Base-by-base conservation (phyloP, 2,797 vertebrate species). In the Sebastes itinus region DNA sequence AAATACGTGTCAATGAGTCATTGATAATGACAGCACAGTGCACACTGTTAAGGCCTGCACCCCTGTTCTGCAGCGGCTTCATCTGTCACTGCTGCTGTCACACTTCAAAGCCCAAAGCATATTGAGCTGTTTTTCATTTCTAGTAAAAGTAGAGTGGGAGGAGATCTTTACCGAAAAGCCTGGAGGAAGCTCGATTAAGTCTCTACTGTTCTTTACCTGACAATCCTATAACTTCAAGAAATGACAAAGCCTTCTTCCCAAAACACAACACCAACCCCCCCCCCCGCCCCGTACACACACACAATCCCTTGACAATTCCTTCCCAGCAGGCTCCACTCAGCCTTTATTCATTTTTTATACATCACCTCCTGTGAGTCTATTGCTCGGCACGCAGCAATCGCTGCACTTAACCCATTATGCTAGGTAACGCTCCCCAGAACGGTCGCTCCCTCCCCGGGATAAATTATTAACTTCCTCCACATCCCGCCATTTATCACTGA, bases 311-410 rank as follows among this genome's bases (percentile, higher is more conserved):
- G 96, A 96, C 96, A 95, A 95, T 95, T 88, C 93, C 90, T 94
- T 94, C 94, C 93, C 95, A 94, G 95, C 92, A 96, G 93, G 90
- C 82, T 81, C 87, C 89, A 88, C 92, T 96, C 96, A 97, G 97
- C 92, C 97, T 97, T 97, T 97, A 98, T 97, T 97, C 96, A 98
- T 97, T 96, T 92, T 92, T 94, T 85, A 92, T 90, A 90, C 46
- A 87, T 89, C 88, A 88, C 92, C 88, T 88, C 86, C 87, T 89
- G 87, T 68, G 87, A 91, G 90, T 93, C 88, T 89, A 90, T 91
- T 81, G 88, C 92, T 91, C 77, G 64, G 89, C 89, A 88, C 82
- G 70, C 89, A 81, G 92, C 90, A 95, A 95, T 96, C 94, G 95
- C 94, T 92, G 95, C 96, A 96, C 97, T 98, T 98, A 98, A 97